Conservation (phyloP, 2,888 invertebrate genomes). For the Alcis repandata region DNA sequence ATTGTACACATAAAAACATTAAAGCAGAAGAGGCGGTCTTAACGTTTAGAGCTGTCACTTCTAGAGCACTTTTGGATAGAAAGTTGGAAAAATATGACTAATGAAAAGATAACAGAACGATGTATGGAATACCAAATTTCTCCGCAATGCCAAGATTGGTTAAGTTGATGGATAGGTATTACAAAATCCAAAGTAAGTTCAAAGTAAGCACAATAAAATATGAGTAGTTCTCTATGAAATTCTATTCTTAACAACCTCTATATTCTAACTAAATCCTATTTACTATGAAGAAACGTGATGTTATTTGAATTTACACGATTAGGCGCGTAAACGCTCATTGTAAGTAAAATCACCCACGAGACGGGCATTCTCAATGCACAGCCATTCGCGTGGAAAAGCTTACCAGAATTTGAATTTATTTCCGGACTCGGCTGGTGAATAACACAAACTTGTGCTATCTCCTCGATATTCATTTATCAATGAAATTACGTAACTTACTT, state of each 20-base stretch:
- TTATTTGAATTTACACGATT: conserved; percentile 56
- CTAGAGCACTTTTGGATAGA: no score
- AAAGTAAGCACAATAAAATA: neutral
- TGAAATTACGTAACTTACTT: conserved; percentile 29
- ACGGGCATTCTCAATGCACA: conserved; percentile 37
- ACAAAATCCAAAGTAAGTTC: neutral
- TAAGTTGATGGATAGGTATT: no score
- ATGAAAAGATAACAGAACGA: no score
- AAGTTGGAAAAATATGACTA: no score
- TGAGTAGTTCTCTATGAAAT: neutral
- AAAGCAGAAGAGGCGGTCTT: no score
- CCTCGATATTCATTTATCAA: conserved; percentile 29
- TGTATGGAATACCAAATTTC: no score
- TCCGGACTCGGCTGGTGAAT: conserved; percentile 24
- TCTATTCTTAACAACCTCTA: conserved; percentile 1
- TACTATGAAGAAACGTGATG: conserved; percentile 47
- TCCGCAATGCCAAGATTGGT: no score
- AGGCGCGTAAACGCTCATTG: conserved; percentile 41
- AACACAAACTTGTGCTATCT: conserved; percentile 25
- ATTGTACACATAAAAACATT: no score
- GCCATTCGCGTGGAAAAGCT: conserved; percentile 25
- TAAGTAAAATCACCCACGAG: conserved; percentile 40
- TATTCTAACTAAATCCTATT: conserved; percentile 27
- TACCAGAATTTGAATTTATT: conserved; percentile 29
- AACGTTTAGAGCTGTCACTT: no score